Percentiles rank a stretch among this genome's conserved stretches.
Evolutionary conservation across 2,113 vertebrate genomes (phyloP).

Genomic region (Cyphomyrus plagiostoma): DNA sequence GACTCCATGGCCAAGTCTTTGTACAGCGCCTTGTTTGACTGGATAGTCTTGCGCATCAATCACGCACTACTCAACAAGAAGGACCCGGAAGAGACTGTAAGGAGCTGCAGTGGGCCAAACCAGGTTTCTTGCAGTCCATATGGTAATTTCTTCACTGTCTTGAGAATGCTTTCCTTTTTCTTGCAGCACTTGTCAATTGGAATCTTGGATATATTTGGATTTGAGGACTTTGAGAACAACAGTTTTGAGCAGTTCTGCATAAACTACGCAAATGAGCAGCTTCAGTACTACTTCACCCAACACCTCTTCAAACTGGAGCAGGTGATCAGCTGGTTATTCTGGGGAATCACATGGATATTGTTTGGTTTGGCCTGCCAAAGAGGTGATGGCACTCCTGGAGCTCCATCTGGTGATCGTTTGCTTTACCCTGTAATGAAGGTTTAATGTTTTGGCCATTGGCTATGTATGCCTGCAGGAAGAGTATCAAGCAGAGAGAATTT

Average conservation of each 20-base stretch:
- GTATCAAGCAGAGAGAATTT: slow-evolving; percentile 79
- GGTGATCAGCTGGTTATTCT: too few species aligned
- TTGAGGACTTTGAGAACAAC: slow-evolving; percentile 85
- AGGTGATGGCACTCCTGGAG: not conserved
- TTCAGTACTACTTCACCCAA: slow-evolving; percentile 86
- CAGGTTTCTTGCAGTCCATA: not conserved
- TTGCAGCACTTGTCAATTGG: slow-evolving; percentile 82
- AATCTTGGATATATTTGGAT: slow-evolving; percentile 90
- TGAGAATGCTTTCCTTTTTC: not conserved
- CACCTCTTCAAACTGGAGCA: slow-evolving; percentile 84
- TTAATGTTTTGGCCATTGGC: not conserved
- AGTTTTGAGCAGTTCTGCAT: slow-evolving; percentile 95
- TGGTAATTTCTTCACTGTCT: not conserved
- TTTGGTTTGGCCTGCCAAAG: not conserved
- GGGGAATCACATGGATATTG: too few species aligned
- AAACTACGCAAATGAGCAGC: slow-evolving; percentile 85
- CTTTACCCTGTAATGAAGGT: not conserved
- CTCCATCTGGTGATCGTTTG: not conserved
- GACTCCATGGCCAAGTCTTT: slow-evolving; percentile 94
- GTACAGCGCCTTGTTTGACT: slow-evolving; percentile 88
- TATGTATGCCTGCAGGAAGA: slow-evolving; percentile 66
- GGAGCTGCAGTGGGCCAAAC: slow-evolving; percentile 24
- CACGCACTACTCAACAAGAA: slow-evolving; percentile 86
- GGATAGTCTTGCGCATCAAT: slow-evolving; percentile 91
- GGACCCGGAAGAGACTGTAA: slow-evolving; percentile 84